Base-by-base conservation (phyloP, 2,888 invertebrate species). In the Heliconius erato region DNA sequence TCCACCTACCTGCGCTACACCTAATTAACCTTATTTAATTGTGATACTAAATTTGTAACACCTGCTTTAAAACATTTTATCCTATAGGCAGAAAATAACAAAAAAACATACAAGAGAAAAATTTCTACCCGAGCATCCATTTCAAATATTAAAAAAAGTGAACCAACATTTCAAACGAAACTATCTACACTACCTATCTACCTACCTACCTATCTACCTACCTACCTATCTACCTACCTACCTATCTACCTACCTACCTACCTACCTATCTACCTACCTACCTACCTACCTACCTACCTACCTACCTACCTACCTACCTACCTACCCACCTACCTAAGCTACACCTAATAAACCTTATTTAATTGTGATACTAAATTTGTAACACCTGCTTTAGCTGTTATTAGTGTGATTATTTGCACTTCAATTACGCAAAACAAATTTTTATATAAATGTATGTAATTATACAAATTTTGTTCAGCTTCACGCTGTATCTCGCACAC, bases 301-400 rank as follows among this genome's bases (percentile, higher is more conserved):
- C 32, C 14, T 44, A 28, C 32, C 2, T 32, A 32, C 32, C 32
- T 2, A 32, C 32, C 2, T 7, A 23, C 49, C 40, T 5, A 32
- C 5, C 4, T 14, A 32, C 32, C 32, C 5, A 6, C 32, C 32
- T 32, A 32, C 54, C 54, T 59, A 23, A 23, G 12, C n/a, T 88
- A 85, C 88, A 87, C 85, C 87, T 90, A 90, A 90, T 91, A 91
- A 90, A 87, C 85, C 85, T 40, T 82, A 89, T 87, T 88, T 88
- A 84, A 71, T 79, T 59, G 85, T 85, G 74, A 86, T 88, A 87
- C 87, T 87, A 89, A 91, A 91, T 90, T 91, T 89, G 85, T 85
- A 85, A 87, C 87, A 87, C 87, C 87, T 88, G 88, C 88, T 87
- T 74, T 79, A 26, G 63, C 40, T n/a, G 35, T 76, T 49, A n/a